Conservation (phyloP, 1,140 invertebrate species). For the Anadara kagoshimensis region DNA sequence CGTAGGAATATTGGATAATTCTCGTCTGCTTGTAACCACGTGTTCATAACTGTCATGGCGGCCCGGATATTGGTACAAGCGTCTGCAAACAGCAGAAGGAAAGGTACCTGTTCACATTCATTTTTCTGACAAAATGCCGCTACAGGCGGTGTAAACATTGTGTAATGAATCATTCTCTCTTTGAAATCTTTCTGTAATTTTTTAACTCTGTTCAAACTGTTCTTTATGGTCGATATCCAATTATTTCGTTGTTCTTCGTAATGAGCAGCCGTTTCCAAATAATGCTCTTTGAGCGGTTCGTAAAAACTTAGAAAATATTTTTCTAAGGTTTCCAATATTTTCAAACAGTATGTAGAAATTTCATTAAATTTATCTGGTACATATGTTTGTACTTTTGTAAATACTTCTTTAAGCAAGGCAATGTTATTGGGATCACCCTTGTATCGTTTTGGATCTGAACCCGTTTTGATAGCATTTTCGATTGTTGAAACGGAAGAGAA, state of each 20-base stretch:
- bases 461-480: constrained; percentile 48
- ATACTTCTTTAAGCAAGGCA: constrained; percentile 45
- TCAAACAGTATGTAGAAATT: constrained; percentile 35
- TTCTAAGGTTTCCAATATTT: constrained; percentile 30
- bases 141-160: constrained; percentile 40
- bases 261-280: constrained; percentile 52
- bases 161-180: constrained; percentile 29
- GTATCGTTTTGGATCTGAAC: constrained; percentile 43
- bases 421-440: constrained; percentile 47
- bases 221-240: constrained; percentile 36
- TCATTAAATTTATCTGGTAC: constrained; percentile 45
- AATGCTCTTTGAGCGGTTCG: constrained; percentile 43
- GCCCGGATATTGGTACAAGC: constrained; percentile 56
- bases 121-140: constrained; percentile 47
- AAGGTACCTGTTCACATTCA: constrained; percentile 52
- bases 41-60: constrained; percentile 45
- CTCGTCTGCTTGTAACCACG: constrained; percentile 60
- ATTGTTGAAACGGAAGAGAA: constrained; percentile 42
- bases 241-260: constrained; percentile 51
- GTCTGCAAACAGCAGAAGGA: constrained; percentile 59
- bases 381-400: constrained; percentile 46
- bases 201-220: constrained; percentile 37
- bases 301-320: constrained; percentile 64
- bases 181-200: constrained; percentile 33
- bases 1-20: constrained; percentile 56